A percentile compares a stretch with the other conserved stretches of the same genome.
Evolutionary conservation across 2,888 invertebrate genomes (phyloP).

Genomic region (Erannis defoliaria): DNA sequence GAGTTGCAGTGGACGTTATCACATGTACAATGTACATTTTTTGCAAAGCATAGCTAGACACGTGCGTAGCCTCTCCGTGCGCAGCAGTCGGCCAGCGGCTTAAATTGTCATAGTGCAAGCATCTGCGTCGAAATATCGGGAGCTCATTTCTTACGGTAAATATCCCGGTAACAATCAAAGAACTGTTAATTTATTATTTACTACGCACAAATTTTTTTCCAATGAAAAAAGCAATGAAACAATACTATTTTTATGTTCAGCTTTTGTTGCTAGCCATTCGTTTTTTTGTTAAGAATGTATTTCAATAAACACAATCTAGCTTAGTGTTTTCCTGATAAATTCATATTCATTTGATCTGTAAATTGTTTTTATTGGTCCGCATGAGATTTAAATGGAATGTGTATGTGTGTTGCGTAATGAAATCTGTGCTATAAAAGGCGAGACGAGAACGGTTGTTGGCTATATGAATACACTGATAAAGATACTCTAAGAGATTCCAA

Average conservation of each 20-base stretch:
- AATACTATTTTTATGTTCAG: conserved; percentile 11
- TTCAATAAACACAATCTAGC: conserved; percentile 1
- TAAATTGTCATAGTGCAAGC: too few relatives aligned
- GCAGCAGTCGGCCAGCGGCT: too few relatives aligned
- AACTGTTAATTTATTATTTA: too few relatives aligned
- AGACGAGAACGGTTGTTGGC: neutral
- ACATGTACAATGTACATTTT: too few relatives aligned
- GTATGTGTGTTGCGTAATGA: too few relatives aligned
- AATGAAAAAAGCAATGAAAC: neutral
- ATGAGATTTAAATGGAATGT: neutral
- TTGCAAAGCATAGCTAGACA: too few relatives aligned
- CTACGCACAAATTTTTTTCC: too few relatives aligned
- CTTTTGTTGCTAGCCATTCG: conserved; percentile 18
- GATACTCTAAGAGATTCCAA: neutral
- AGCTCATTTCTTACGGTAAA: too few relatives aligned
- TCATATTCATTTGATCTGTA: neutral
- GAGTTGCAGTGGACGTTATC: too few relatives aligned
- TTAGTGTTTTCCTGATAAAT: neutral
- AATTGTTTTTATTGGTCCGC: neutral
- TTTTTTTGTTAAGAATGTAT: conserved; percentile 25
- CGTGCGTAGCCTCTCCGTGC: too few relatives aligned
- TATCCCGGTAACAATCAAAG: too few relatives aligned
- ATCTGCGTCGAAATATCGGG: too few relatives aligned
- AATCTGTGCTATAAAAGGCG: neutral
- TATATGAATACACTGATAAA: neutral